Conservation (phyloP, 1,140 invertebrate genomes). For the Anagrus nilaparvatae region DNA sequence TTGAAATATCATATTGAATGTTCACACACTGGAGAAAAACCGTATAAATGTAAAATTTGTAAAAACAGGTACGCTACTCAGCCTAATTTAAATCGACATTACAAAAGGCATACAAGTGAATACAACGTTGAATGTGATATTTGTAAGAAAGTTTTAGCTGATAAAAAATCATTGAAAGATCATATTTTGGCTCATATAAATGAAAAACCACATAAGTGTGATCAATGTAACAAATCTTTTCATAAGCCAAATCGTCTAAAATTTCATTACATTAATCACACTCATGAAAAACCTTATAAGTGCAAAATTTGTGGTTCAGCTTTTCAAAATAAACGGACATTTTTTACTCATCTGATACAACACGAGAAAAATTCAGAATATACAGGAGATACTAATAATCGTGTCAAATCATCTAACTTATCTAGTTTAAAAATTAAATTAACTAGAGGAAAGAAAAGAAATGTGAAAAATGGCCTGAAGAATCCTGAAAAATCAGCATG, state of each 20-base stretch:
- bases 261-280: too few species aligned
- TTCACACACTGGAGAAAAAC: conserved; percentile 52
- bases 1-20: conserved; percentile 43
- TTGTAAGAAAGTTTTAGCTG: conserved; percentile 32
- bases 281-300: conserved; percentile 58
- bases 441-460: too few species aligned
- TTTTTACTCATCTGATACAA: too few species aligned
- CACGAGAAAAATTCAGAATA: too few species aligned
- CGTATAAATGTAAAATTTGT: conserved; percentile 50
- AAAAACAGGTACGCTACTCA: conserved; percentile 40
- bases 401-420: too few species aligned
- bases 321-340: conserved; percentile 45
- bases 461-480: too few species aligned
- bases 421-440: too few species aligned
- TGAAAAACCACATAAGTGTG: conserved; percentile 45
- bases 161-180: conserved; percentile 34
- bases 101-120: conserved; percentile 40
- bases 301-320: conserved; percentile 57
- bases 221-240: conserved; percentile 44
- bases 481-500: too few species aligned
- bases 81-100: conserved; percentile 39
- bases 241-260: too few species aligned
- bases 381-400: too few species aligned
- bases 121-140: too few species aligned
- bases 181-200: conserved; percentile 38